Conservation (phyloP, 2,113 vertebrate genomes). For the Pedetes capensis region DNA sequence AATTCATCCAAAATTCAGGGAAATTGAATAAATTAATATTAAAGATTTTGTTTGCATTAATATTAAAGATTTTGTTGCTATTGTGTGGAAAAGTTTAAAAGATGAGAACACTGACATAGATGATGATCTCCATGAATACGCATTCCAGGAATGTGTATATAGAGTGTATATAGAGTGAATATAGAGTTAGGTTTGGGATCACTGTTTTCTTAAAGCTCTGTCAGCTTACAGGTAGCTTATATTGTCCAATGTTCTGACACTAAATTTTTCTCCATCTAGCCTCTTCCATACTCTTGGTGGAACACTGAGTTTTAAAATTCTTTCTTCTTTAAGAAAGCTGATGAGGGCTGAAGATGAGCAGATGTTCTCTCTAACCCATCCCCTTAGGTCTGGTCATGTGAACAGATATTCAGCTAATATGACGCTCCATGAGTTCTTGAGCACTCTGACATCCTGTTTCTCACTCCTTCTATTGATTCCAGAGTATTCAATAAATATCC, state of each 20-base stretch:
- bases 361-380: background rate
- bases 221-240: background rate
- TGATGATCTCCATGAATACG: background rate
- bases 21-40: background rate
- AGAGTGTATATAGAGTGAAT: background rate
- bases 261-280: background rate
- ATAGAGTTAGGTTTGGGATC: background rate
- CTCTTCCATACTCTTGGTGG: background rate
- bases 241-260: no score
- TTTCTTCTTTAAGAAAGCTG: background rate
- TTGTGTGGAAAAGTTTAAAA: background rate
- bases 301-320: background rate
- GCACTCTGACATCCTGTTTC: background rate
- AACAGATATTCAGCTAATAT: background rate
- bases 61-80: no score
- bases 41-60: background rate
- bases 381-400: background rate
- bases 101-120: background rate
- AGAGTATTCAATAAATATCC: background rate
- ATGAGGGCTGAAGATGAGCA: background rate
- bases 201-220: background rate
- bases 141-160: background rate
- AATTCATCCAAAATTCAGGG: background rate
- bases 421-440: background rate
- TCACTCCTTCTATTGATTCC: background rate